phyloP scores from a whole-genome alignment of 2,888 invertebrate species.

The Drosophila austrosaltans region DNA sequence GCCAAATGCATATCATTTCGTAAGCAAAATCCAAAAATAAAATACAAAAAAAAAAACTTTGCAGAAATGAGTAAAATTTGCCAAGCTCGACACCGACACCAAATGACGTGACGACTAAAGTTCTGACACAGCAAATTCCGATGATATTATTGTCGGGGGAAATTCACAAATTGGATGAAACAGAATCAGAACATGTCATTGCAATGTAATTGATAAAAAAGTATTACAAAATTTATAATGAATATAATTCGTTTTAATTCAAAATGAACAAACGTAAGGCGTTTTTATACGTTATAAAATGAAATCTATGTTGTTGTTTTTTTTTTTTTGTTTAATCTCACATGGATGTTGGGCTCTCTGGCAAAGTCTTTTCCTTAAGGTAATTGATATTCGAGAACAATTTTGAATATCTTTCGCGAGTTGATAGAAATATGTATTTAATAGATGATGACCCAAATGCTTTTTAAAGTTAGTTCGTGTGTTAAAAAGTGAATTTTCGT shows the following conservation, averaged over 20 bases:
- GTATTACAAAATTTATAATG: neutral
- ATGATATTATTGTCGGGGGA: neutral
- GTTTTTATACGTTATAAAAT: neutral
- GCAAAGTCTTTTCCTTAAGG: slow-evolving; percentile 13
- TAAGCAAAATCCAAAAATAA: neutral
- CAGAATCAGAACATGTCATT: neutral
- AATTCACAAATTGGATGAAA: neutral
- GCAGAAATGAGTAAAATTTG: neutral
- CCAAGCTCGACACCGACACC: slow-evolving; percentile 13
- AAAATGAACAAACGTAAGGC: slow-evolving; percentile 4
- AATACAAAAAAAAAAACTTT: slow-evolving; percentile 5
- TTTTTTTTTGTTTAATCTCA: neutral
- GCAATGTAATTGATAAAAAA: neutral
- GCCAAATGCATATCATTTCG: slow-evolving; percentile 37
- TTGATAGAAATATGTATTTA: slow-evolving; percentile 5
- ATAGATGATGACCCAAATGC: neutral
- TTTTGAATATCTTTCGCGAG: slow-evolving; percentile 21
- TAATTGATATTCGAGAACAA: slow-evolving; percentile 12
- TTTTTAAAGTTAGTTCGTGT: neutral
- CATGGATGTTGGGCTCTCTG: slow-evolving; percentile 6
- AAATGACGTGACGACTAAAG: slow-evolving; percentile 6
- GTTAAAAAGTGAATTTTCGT: too few relatives aligned
- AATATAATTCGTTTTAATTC: slow-evolving; percentile 1
- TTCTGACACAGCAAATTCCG: slow-evolving; percentile 8
- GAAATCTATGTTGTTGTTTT: neutral